Base-by-base conservation (phyloP, 1,140 invertebrate species). In the Drosophila parabipectinata region DNA sequence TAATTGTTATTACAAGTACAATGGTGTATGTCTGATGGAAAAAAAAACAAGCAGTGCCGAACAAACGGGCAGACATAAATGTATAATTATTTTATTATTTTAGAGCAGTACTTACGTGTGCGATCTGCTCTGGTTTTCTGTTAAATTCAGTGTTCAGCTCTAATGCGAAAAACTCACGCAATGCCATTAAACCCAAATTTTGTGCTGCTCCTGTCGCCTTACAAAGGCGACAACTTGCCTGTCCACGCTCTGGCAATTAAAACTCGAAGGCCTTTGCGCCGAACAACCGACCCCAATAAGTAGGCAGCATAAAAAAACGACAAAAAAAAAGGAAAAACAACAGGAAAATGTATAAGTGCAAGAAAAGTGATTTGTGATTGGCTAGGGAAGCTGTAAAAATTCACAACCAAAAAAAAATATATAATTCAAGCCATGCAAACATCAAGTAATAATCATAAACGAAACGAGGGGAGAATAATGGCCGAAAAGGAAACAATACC, bases 251-350 rank as follows among this genome's bases (percentile, higher is more conserved):
- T 47, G 64, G 81, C 79, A 91, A 91, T 91, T 91, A 91, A 91
- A 91, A 91, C 66, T 91, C 90, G 83, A 90, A 91, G 80, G 90
- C 90, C 90, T 91, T 50, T 30, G 45, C 55, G 26, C 10, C 44
- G 63, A 21, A 10, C 44, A 8, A 44, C 4, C 63, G 67, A 39
- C 52, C 67, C 67, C 67, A 14, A 57, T 24, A 71, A 69, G 52
- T 41, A 50, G 67, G 52, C 67, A 71, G 8, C 18, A 47, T 21
- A 18, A 41, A 37, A 37, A 37, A 34, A 10, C 32, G 32, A 10
- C 32, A 10, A 32, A 58, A 26, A 72, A 57, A 45, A 57, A 45
- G 15, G 7, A 45, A 18, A 45, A 21, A 47, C 9, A 10, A 47
- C 18, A 21, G 44, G 41, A 71, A 45, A 54, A 64, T 45, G 72